Conservation (phyloP, 2,113 vertebrate genomes). For the Zapus hudsonius region DNA sequence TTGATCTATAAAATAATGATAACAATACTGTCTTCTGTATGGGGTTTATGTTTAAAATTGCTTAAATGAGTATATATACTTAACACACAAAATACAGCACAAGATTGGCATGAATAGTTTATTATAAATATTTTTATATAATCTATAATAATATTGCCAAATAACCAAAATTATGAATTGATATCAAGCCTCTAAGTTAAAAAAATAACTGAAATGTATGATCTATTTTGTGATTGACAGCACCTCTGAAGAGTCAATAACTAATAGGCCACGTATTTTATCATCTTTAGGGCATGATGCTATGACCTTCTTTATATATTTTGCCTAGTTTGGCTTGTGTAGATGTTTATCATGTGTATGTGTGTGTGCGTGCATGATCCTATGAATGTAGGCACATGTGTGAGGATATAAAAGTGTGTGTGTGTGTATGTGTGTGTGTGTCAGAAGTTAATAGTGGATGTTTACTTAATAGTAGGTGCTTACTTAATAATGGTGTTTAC, state of each 20-base stretch:
- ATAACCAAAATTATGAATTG: neutral
- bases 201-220: slow-evolving; percentile 22
- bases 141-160: neutral
- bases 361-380: no score
- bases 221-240: neutral
- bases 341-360: no score
- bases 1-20: neutral
- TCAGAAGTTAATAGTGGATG: no score
- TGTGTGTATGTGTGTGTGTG: no score
- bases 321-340: no score
- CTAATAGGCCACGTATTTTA: neutral
- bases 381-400: no score
- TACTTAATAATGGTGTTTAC: no score
- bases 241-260: neutral
- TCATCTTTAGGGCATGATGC: slow-evolving; percentile 15
- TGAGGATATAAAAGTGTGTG: no score
- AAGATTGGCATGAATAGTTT: neutral
- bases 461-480: no score
- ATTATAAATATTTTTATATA: neutral
- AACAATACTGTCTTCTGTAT: neutral
- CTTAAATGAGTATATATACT: neutral
- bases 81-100: neutral
- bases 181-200: neutral
- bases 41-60: neutral
- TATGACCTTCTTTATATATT: no score